phyloP scores from a whole-genome alignment of 2,888 invertebrate species.

The Nomada ferruginata region DNA sequence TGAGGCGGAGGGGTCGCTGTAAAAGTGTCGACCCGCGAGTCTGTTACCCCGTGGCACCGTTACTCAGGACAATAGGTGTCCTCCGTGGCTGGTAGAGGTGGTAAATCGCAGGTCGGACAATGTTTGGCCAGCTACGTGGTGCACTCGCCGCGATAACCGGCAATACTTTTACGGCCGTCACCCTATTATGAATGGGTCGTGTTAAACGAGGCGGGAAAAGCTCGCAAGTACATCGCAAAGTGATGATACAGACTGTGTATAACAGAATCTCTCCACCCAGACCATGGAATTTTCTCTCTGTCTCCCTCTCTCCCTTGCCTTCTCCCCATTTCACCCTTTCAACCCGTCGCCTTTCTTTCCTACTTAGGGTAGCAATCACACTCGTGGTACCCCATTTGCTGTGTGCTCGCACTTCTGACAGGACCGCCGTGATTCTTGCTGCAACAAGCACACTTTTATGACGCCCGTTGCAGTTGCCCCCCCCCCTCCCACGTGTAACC shows the following conservation, averaged over 20 bases:
- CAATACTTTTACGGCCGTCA: constrained; percentile 72
- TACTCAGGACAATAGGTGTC: constrained; percentile 63
- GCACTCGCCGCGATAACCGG: constrained; percentile 66
- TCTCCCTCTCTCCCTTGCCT: background rate
- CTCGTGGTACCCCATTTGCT: background rate
- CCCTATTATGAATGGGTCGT: constrained; percentile 74
- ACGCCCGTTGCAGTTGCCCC: constrained; percentile 20
- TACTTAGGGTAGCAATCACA: background rate
- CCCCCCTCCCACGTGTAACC: background rate
- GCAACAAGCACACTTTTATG: constrained; percentile 44
- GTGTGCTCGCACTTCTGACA: constrained; percentile 12
- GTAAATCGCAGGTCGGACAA: constrained; percentile 68
- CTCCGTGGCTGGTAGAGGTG: constrained; percentile 20
- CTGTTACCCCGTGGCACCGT: constrained; percentile 41
- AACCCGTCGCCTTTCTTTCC: background rate
- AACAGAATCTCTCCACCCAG: constrained; percentile 63
- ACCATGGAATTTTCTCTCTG: background rate
- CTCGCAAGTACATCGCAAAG: constrained; percentile 76
- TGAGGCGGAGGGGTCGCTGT: constrained; percentile 41
- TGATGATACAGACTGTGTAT: constrained; percentile 73
- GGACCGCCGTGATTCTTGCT: constrained; percentile 24
- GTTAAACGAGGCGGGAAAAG: constrained; percentile 78
- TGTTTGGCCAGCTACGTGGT: constrained; percentile 60
- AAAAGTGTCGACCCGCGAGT: constrained; percentile 58
- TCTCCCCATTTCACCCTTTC: background rate